Conservation (phyloP, 1,140 invertebrate species). For the Drosophila ercepeae region DNA sequence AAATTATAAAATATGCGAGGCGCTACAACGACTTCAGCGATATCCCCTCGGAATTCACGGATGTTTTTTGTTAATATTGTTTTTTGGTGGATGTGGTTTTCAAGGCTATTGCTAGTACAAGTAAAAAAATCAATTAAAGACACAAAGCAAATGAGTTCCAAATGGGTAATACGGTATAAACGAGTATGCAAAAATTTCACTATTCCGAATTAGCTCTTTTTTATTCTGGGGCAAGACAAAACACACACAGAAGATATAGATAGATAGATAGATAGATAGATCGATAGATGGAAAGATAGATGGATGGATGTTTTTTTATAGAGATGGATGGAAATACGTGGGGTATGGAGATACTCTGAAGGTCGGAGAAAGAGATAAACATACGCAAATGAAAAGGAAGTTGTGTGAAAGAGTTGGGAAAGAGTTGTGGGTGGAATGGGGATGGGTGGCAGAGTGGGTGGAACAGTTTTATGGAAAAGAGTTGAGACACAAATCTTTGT, state of each 20-base stretch:
- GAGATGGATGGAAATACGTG: slow-evolving; percentile 53
- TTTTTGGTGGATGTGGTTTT: slow-evolving; percentile 26
- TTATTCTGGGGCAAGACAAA: slow-evolving; percentile 56
- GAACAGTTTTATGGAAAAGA: slow-evolving; percentile 48
- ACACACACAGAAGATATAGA: slow-evolving; percentile 57
- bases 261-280: slow-evolving; percentile 32
- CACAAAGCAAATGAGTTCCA: slow-evolving; percentile 76
- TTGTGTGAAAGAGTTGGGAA: slow-evolving; percentile 15
- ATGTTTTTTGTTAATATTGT: slow-evolving; percentile 15
- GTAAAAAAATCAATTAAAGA: slow-evolving; percentile 55
- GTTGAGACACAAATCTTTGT: slow-evolving; percentile 36
- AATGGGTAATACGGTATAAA: slow-evolving; percentile 51
- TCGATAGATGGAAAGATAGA: too few species aligned
- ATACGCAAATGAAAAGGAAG: slow-evolving; percentile 46
- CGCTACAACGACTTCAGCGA: slow-evolving; percentile 5
- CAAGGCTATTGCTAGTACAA: slow-evolving; percentile 50
- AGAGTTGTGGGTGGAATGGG: slow-evolving; percentile 17
- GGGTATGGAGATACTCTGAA: slow-evolving; percentile 49
- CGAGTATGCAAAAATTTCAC: slow-evolving; percentile 54
- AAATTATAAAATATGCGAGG: slow-evolving; percentile 47
- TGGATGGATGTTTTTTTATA: slow-evolving; percentile 22
- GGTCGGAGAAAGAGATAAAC: slow-evolving; percentile 40
- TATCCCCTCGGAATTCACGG: slow-evolving; percentile 24
- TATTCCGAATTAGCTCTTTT: slow-evolving; percentile 78
- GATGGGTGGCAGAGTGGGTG: slow-evolving; percentile 37